Percentiles rank a stretch among this genome's conserved stretches.
Evolutionary conservation across 2,888 invertebrate species (phyloP).

Genomic region (Eupeodes latifasciatus): DNA sequence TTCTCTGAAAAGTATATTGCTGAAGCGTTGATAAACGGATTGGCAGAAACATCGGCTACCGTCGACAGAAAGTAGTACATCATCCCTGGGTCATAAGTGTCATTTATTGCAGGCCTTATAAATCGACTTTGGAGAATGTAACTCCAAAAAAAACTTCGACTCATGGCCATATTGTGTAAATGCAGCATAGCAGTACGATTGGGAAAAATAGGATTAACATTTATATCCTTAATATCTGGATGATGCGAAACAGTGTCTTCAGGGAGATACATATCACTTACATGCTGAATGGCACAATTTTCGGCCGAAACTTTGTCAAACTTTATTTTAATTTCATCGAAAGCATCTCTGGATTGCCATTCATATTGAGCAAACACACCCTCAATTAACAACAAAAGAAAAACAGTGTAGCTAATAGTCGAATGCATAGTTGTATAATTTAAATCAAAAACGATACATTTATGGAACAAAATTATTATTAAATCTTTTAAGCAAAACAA

Average conservation of each 20-base stretch:
- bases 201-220: constrained; percentile 96
- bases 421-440: constrained; percentile 59
- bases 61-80: constrained; percentile 98
- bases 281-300: constrained; percentile 95
- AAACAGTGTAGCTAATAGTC: constrained; percentile 82
- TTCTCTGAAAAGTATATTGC: constrained; percentile 97
- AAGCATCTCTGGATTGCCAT: constrained; percentile 95
- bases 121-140: constrained; percentile 96
- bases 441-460: background rate
- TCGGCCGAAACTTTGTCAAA: constrained; percentile 93
- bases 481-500: too few species aligned
- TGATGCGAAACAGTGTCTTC: constrained; percentile 94
- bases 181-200: constrained; percentile 97
- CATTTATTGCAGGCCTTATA: constrained; percentile 94
- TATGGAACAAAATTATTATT: too few species aligned
- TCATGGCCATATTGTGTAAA: constrained; percentile 98
- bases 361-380: constrained; percentile 94
- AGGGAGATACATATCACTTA: constrained; percentile 92
- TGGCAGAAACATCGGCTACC: constrained; percentile 97
- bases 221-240: constrained; percentile 96
- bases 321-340: constrained; percentile 93
- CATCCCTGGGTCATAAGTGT: constrained; percentile 98
- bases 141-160: constrained; percentile 97
- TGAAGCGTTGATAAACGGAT: constrained; percentile 95
- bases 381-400: constrained; percentile 83